phyloP scores from a whole-genome alignment of 2,113 vertebrate genomes.

The western clawed frog (Xenopus tropicalis) region DNA sequence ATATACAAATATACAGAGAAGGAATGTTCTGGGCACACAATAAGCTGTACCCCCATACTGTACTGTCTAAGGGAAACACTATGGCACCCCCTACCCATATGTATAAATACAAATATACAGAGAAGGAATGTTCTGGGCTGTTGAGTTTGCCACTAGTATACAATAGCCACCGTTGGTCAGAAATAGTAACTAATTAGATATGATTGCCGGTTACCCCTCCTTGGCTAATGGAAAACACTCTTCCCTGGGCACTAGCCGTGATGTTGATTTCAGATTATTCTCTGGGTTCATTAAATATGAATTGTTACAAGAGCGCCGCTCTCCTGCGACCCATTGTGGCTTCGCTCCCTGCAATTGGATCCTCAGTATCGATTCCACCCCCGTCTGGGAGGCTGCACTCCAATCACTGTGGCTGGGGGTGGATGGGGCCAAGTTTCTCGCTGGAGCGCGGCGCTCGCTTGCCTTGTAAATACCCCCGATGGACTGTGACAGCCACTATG shows the following conservation, averaged over 20 bases:
- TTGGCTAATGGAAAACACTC: neutral
- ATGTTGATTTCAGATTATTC: conserved; percentile 5
- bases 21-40: no score
- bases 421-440: neutral
- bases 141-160: neutral
- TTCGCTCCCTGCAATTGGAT: conserved; percentile 24
- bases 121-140: no score
- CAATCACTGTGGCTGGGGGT: conserved; percentile 5
- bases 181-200: conserved; percentile 13
- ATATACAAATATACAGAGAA: no score
- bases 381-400: neutral
- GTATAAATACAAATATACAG: no score
- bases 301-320: conserved; percentile 23
- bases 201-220: conserved; percentile 6
- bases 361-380: neutral
- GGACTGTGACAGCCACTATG: conserved; percentile 7
- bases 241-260: conserved; percentile 4
- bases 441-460: conserved; percentile 5
- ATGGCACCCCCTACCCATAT: no score
- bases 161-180: neutral
- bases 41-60: no score
- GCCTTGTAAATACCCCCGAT: conserved; percentile 21
- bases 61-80: no score
- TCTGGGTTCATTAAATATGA: conserved; percentile 24
- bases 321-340: conserved; percentile 10